These are phyloP conservation scores for Ciconia nigra DNA, from an alignment of 2,797 vertebrate species.

Conservation along the genomic window DNA sequence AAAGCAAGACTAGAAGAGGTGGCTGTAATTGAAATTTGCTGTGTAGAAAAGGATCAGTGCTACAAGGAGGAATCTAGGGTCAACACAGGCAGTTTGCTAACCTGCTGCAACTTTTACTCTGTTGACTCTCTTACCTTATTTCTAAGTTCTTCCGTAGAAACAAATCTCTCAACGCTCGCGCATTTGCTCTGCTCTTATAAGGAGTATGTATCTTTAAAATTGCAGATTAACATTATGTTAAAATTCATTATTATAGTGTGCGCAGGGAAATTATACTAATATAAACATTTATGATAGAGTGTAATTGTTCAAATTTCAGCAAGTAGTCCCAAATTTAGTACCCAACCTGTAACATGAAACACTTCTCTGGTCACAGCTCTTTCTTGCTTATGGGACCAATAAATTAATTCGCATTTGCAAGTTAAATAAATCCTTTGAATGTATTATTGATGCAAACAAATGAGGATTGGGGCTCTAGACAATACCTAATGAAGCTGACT, in stretches of 20 bases:
- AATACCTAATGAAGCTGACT: slow-evolving; percentile 84
- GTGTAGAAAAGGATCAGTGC: background rate
- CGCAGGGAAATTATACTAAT: background rate
- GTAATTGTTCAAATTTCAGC: background rate
- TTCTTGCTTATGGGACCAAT: slow-evolving; percentile 79
- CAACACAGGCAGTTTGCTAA: background rate
- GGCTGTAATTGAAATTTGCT: background rate
- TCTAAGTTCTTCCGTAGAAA: background rate
- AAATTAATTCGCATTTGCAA: slow-evolving; percentile 85
- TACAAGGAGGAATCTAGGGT: background rate
- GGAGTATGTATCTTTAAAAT: background rate
- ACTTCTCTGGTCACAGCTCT: slow-evolving; percentile 21
- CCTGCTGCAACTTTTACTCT: background rate
- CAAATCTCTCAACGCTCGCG: accelerated
- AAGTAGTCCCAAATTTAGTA: background rate
- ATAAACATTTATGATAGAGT: slow-evolving; percentile 6
- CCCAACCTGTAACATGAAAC: slow-evolving; percentile 9
- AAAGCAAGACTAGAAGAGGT: background rate
- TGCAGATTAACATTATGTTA: background rate
- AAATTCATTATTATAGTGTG: background rate
- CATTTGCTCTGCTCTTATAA: background rate
- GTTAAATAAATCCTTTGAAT: slow-evolving; percentile 86
- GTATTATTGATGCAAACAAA: slow-evolving; percentile 86
- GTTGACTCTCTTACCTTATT: background rate
- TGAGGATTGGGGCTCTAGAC: slow-evolving; percentile 81